Base-by-base conservation (phyloP, 2,113 vertebrate genomes). In the Trogon melanurus region DNA sequence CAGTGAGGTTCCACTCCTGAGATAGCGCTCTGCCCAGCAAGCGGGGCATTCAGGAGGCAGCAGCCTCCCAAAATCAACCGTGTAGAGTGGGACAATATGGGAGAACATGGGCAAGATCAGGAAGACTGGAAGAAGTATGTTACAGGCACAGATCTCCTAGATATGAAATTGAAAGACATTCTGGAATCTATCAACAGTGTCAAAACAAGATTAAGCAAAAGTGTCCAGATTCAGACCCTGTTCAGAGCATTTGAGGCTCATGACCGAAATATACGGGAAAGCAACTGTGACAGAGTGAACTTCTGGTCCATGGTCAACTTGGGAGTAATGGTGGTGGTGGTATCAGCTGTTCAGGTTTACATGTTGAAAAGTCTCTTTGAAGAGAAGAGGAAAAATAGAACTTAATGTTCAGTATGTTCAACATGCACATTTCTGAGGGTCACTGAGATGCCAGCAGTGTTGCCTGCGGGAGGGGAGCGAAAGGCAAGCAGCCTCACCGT, bases 81-180 rank as follows among this genome's bases (percentile, higher is more conserved):
- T 23, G 53, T 34, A n/a, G 26, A 32, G 23, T 0, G 0, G 30
- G 99, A 99, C 98, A 99, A 99, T 82, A 99, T 99, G 98, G 96
- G 95, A 45, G 98, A 98, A 57, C 98, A 98, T 1, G 96, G 84
- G 50, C 70, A 97, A 73, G 98, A 99, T 36, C 97, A 98, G 50
- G 99, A 99, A 45, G 98, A 99, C 19, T 99, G 99, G 99, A 99
- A 99, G 92, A 99, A 99, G 79, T 99, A 99, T 0, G 98, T 99
- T 88, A 99, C 98, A 18, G 99, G 99, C 61, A 98, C 98, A 58
- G 99, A 99, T 91, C 98, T 99, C 65, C 92, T 99, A 91, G 99
- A 99, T 95, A 99, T 99, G 99, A 99, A 99, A 97, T 90, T 99
- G 91, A 99, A 99, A 95, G 99, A 99, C 91, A 99, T 99, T 83